A percentile compares a stretch with the other conserved stretches of the same genome.
Evolutionary conservation across 2,113 vertebrate genomes (phyloP).

Genomic region (Numida meleagris): DNA sequence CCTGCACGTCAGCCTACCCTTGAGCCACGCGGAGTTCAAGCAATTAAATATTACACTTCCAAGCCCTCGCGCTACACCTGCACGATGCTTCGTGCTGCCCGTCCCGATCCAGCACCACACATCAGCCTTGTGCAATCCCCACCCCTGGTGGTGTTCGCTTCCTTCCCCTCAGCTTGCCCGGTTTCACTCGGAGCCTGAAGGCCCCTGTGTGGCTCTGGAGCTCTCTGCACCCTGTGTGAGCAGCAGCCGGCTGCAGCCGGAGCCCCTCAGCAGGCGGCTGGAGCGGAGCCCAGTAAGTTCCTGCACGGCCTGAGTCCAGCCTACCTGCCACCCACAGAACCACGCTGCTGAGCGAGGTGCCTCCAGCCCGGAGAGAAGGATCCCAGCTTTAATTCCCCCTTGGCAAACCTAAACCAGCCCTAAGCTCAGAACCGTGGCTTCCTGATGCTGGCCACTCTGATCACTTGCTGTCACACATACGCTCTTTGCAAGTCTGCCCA

Average conservation of each 20-base stretch:
- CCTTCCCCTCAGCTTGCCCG: background rate
- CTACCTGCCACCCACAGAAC: background rate
- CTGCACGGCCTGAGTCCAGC: background rate
- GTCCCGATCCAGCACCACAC: fast-evolving
- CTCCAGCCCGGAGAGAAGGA: background rate
- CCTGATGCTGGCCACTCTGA: background rate
- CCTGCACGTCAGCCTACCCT: background rate
- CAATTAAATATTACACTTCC: background rate
- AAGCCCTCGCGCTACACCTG: fast-evolving
- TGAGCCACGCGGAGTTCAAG: background rate
- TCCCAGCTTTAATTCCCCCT: background rate
- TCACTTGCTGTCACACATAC: background rate
- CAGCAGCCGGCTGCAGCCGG: background rate
- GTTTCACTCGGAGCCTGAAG: background rate
- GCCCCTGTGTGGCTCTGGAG: background rate
- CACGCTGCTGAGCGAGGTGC: background rate
- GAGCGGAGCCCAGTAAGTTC: background rate
- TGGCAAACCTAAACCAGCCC: background rate
- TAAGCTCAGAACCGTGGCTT: background rate
- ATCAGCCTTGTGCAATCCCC: background rate
- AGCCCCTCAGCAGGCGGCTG: background rate
- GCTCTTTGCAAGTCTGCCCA: background rate
- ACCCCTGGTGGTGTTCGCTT: background rate
- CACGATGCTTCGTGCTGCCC: fast-evolving
- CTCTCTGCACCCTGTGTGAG: background rate